Base-by-base conservation (phyloP, 64 coral and sea anemone species). In the Montipora foliosa region DNA sequence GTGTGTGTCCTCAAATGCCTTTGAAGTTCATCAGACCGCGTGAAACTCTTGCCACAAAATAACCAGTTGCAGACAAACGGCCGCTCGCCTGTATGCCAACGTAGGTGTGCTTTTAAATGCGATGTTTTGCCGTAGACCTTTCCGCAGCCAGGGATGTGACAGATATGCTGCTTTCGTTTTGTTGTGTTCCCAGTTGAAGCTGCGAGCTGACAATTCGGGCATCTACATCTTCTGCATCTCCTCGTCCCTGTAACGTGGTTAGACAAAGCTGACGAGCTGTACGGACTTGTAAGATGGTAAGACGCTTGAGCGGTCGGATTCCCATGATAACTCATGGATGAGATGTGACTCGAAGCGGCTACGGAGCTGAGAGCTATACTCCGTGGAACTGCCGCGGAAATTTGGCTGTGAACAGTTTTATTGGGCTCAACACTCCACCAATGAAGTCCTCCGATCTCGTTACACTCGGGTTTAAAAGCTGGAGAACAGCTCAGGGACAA, bases 51-150 rank as follows among this genome's bases (percentile, higher is more conserved):
- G 9, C 98, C 98, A 37, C 98, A 99, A 87, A 96, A 99, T 67
- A 99, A 81, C 98, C 98, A 99, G 45, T 99, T 96, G 47, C 98
- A 99, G 37, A 99, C 98, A 83, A 99, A 99, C 25, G 98, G 98
- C 55, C 98, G 50, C 47, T 99, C 98, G 25, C 98, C 98, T 0
- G 98, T 96, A 57, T 99, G 98, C 98, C 98, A 99, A 51, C 98
- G 88, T 2, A 99, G 89, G 92, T 99, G 98, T 9, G 98, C 98
- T 52, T 99, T 99, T 15, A 99, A 86, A 85, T 99, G 98, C 12
- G 98, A 99, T 0, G 98, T 99, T 67, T 99, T 99, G 10, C 98
- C 98, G 76, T 99, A 99, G 22, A 99, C 98, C 55, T 99, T 99
- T 4, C 98, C 98, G 79, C 98, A 99, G 68, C 98, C 98, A 25